Conservation (phyloP, 2,113 vertebrate genomes). For the Cervus canadensis region DNA sequence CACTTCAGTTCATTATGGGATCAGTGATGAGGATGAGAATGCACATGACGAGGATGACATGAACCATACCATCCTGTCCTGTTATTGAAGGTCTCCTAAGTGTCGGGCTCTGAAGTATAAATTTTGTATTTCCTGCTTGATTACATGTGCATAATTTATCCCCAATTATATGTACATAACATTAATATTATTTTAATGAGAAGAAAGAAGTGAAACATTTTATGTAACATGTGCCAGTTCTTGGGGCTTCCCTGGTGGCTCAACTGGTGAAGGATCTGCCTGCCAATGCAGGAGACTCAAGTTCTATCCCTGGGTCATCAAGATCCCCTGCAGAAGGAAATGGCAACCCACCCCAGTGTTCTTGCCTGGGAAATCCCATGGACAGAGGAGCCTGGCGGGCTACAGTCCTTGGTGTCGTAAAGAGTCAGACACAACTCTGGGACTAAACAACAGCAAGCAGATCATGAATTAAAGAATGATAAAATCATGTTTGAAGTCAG, state of each 20-base stretch:
- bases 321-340: not conserved
- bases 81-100: not conserved
- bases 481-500: not conserved
- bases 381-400: not conserved
- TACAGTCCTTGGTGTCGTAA: not conserved
- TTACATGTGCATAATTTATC: not conserved
- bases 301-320: not conserved
- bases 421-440: not conserved
- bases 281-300: not conserved
- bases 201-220: not conserved
- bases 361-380: not conserved
- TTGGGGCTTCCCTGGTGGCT: not conserved
- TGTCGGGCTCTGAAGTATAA: not conserved
- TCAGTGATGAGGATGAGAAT: not conserved
- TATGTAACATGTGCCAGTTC: not conserved
- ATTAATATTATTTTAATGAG: not conserved
- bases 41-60: not conserved
- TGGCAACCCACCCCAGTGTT: not conserved
- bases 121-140: not conserved
- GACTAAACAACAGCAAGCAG: not conserved
- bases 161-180: not conserved
- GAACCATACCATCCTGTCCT: not conserved
- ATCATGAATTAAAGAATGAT: not conserved
- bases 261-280: not conserved
- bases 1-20: not conserved